Percentiles rank a stretch among this genome's conserved stretches.
Evolutionary conservation across 2,113 vertebrate genomes (phyloP).

Genomic region (Nesogale talazaci): DNA sequence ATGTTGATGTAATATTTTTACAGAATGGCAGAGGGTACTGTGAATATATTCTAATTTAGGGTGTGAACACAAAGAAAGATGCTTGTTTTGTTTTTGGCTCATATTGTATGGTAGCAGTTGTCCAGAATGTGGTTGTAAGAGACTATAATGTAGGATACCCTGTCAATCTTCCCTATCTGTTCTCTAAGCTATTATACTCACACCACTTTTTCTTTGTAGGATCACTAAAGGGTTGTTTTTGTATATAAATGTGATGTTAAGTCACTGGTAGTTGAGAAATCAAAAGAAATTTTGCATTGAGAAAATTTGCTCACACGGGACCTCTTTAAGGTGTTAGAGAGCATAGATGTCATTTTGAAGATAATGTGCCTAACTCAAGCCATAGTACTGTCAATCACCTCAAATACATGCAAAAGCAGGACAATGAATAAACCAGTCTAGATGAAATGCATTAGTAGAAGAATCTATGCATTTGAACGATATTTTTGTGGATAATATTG

Average conservation of each 20-base stretch:
- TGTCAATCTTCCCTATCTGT: background rate
- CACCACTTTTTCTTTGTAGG: background rate
- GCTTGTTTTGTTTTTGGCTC: constrained; percentile 56
- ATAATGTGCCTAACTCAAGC: too few relatives aligned
- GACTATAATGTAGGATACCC: background rate
- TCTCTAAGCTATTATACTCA: constrained; percentile 19
- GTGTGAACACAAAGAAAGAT: constrained; percentile 56
- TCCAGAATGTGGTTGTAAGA: constrained; percentile 39
- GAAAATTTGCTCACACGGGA: too few relatives aligned
- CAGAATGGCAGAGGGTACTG: constrained; percentile 49
- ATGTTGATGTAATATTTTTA: constrained; percentile 62
- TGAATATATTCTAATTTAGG: constrained; percentile 63
- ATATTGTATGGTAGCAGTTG: constrained; percentile 31
- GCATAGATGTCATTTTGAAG: too few relatives aligned
- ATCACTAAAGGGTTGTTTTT: background rate
- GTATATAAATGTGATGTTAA: background rate
- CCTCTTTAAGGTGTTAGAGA: too few relatives aligned
- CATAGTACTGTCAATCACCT: too few relatives aligned
- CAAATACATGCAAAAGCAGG: too few relatives aligned
- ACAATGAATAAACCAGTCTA: too few relatives aligned
- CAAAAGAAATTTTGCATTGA: too few relatives aligned
- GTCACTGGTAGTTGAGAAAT: background rate
- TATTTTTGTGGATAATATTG: too few relatives aligned
- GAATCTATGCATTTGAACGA: too few relatives aligned
- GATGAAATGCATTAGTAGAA: too few relatives aligned